Base-by-base conservation (phyloP, 2,888 invertebrate species). In the Myopa tessellatipennis region DNA sequence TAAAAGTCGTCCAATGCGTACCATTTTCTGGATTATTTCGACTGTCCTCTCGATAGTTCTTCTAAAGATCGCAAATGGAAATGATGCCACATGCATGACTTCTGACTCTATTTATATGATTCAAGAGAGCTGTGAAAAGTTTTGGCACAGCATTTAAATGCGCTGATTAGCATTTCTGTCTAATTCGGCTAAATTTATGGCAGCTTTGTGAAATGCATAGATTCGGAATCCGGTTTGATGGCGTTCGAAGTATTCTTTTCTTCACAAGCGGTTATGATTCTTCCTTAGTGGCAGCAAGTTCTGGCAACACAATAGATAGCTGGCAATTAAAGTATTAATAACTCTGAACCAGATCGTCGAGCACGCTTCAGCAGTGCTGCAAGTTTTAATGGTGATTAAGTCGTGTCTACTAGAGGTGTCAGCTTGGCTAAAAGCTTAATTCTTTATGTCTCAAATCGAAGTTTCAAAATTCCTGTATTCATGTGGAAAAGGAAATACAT, bases 41-140 rank as follows among this genome's bases (percentile, higher is more conserved):
- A 26, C 26, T 65, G 14, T 38, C 82, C 83, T 86, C 83, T 83
- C 83, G 82, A 82, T 82, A 78, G 81, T 77, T 80, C 45, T 45
- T 45, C 45, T 10, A 65, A 82, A 85, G 83, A 83, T 84, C 83
- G 82, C 82, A 84, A 86, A 81, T 79, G 83, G 83, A 85, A 87
- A 83, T 87, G 88, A 87, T 86, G 77, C 82, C 83, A 77, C 80
- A 78, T 77, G 63, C 75, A 60, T 75, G 67, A 61, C 77, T 82
- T 58, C 50, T 74, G 58, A 77, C 80, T 78, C 83, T 84, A 85
- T 87, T 87, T 87, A 87, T 87, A 87, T 83, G 81, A 84, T 86
- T 86, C 83, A 83, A 83, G 82, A 82, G 79, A 6, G 34, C 40
- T 79, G 60, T 79, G 60, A 77, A 77, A 80, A 77, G 76, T 74